Evolutionary conservation across 2,113 vertebrate genomes (phyloP), one percentile per base, ranked within the genome.

Genomic region (Castor canadensis): DNA sequence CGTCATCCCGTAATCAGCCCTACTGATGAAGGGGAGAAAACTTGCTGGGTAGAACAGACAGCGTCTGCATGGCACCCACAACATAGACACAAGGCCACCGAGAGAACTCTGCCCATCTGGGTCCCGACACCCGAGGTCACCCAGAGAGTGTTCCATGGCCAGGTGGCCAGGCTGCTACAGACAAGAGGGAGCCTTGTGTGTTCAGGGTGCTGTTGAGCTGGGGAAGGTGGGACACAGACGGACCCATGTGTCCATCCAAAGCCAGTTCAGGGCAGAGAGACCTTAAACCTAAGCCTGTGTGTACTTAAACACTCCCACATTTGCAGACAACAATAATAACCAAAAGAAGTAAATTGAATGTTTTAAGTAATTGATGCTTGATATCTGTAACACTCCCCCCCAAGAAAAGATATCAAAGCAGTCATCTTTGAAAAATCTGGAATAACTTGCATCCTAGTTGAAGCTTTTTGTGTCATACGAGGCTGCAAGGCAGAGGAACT

Each of bases 391-490:
- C 35, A 20, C n/a, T 9, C n/a, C 30, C 9, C 6, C 54, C 12
- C 12, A 22, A 30, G 67, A 60, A 30, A 45, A 62, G 7, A 15
- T 1, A 52, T 19, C 64, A 47, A 56, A 66, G 58, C 24, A 26
- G 0, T 71, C 72, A 66, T 22, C 3, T 38, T 32, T 20, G 38
- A n/a, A 71, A 73, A 87, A 54, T 77, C n/a, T 64, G 32, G 54
- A 47, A 35, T 22, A 83, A 62, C 32, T 9, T 64, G 62, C 54
- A 10, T 13, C 54, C 54, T 19, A n/a, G n/a, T n/a, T n/a, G n/a
- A n/a, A n/a, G 5, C 38, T 47, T 92, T 76, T 35, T 38, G 32
- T 35, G 47, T 26, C 38, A 1, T 0, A n/a, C 0, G 3, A 22
- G 6, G 30, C 6, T 7, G 26, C 19, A 1, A 20, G 2, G 2